Conservation (phyloP, 1,140 invertebrate species). For the Lepidostoma basale region DNA sequence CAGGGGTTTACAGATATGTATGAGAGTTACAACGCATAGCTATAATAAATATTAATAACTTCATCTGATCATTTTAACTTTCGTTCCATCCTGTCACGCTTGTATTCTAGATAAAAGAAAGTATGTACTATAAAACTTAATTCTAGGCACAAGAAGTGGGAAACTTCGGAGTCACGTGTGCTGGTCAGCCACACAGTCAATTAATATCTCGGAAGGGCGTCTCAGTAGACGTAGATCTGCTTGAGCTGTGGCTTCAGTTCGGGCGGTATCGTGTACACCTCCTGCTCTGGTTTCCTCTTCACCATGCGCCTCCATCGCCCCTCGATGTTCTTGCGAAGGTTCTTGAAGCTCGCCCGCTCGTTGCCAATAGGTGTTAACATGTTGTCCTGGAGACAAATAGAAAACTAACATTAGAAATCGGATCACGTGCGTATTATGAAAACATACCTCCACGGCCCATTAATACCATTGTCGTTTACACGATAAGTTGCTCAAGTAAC, state of each 20-base stretch:
- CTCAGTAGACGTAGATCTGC: conserved; percentile 85
- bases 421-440: not conserved
- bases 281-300: conserved; percentile 78
- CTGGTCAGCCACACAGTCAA: conserved; percentile 39
- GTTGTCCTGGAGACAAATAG: conserved; percentile 70
- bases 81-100: conserved; percentile 33
- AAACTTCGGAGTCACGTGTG: conserved; percentile 37
- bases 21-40: conserved; percentile 14
- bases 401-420: conserved; percentile 45
- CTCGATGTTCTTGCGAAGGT: conserved; percentile 80
- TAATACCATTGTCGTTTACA: no score
- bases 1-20: conserved; percentile 3
- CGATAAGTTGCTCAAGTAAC: no score
- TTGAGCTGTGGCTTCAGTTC: conserved; percentile 86
- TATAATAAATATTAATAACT: conserved; percentile 30
- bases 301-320: conserved; percentile 81
- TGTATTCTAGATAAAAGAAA: conserved; percentile 36
- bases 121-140: conserved; percentile 34
- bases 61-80: conserved; percentile 17
- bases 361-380: conserved; percentile 73
- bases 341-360: conserved; percentile 77
- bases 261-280: conserved; percentile 82
- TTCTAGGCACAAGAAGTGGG: conserved; percentile 33
- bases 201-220: conserved; percentile 35
- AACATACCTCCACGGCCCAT: no score